Evolutionary conservation across 2,888 invertebrate genomes (phyloP).

Genomic region (Dasysyrphus albostriatus): DNA sequence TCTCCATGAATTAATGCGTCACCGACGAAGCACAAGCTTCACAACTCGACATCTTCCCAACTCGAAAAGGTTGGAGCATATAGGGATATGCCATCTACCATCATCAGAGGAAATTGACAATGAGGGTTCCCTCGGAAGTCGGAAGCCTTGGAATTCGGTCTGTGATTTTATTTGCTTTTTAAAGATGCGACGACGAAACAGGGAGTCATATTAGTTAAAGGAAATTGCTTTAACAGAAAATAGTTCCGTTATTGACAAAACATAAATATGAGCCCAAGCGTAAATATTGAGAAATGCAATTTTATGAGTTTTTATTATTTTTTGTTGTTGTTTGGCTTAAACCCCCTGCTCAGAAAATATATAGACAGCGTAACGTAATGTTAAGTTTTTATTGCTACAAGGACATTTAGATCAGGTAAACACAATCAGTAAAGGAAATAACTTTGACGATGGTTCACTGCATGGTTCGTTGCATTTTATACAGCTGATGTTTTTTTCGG

Average conservation of each 20-base stretch:
- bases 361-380: neutral
- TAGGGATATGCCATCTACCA: conserved; percentile 8
- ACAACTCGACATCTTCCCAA: neutral
- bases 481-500: neutral
- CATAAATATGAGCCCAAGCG: conserved; percentile 59
- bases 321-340: neutral
- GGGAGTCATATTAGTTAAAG: conserved; percentile 58
- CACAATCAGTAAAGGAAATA: conserved; percentile 46
- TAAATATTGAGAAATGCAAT: conserved; percentile 53
- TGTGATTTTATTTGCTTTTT: conserved; percentile 67
- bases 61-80: conserved; percentile 6
- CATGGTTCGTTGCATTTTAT: conserved; percentile 17
- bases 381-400: neutral
- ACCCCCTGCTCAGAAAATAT: neutral
- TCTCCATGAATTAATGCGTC: conserved; percentile 74
- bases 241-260: conserved; percentile 64
- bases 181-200: neutral
- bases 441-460: conserved; percentile 18
- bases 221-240: conserved; percentile 64
- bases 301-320: conserved; percentile 15
- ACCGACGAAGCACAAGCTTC: neutral
- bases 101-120: conserved; percentile 63
- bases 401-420: conserved; percentile 41
- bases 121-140: conserved; percentile 34
- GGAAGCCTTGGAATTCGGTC: conserved; percentile 61